A percentile compares a stretch with the other conserved stretches of the same genome.
phyloP scores from a whole-genome alignment of 2,113 vertebrate species.

The Scophthalmus maximus region DNA sequence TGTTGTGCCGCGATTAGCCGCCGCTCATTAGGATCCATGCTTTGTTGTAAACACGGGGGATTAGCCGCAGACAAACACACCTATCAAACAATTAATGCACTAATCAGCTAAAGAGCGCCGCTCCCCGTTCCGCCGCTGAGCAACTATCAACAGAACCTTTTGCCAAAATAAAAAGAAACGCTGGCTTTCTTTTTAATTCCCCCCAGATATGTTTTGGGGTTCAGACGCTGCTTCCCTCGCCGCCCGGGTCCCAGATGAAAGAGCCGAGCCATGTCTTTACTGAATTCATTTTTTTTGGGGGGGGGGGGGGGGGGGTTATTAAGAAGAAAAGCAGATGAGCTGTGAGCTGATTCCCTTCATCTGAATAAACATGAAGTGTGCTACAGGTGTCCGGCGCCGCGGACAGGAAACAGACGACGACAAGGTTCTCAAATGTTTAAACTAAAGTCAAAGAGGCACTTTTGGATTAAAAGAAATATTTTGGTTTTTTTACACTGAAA shows the following conservation, averaged over 20 bases:
- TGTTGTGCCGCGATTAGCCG: conserved; percentile 66
- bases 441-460: no score
- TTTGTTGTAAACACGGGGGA: conserved; percentile 70
- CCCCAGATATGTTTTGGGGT: no score
- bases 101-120: conserved; percentile 60
- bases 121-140: conserved; percentile 47
- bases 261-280: not conserved
- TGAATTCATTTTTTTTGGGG: not conserved
- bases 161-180: not conserved
- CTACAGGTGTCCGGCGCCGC: not conserved
- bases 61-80: conserved; percentile 73
- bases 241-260: not conserved
- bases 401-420: no score
- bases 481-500: no score
- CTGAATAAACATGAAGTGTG: conserved; percentile 17
- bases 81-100: conserved; percentile 74
- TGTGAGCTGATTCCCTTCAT: not conserved
- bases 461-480: no score
- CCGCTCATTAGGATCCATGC: conserved; percentile 68
- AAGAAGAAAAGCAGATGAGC: not conserved
- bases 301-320: no score
- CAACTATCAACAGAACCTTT: conserved; percentile 16
- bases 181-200: not conserved
- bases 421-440: not conserved
- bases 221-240: no score